Evolutionary conservation across 64 coral and sea anemone species (phyloP).

Genomic region (Stichodactyla helianthus): DNA sequence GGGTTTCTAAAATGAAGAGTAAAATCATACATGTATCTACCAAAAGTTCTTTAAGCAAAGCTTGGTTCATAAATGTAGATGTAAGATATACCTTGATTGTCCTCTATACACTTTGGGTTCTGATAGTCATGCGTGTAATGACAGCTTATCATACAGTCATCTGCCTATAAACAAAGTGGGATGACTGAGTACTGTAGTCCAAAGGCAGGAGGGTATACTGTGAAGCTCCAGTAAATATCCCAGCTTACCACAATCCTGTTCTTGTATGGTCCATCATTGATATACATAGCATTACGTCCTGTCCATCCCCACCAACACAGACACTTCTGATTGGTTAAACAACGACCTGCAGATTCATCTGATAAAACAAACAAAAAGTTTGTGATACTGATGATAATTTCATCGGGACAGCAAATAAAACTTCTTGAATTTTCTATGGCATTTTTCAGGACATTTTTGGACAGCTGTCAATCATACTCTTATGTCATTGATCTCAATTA

Average conservation of each 20-base stretch:
- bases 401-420: too few species aligned
- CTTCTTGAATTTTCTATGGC: too few species aligned
- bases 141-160: slow-evolving; percentile 34
- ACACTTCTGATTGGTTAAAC: slow-evolving; percentile 47
- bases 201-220: too few species aligned
- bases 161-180: slow-evolving; percentile 1
- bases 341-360: slow-evolving; percentile 26
- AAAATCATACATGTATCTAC: too few species aligned
- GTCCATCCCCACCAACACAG: slow-evolving; percentile 76
- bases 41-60: too few species aligned
- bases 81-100: not conserved
- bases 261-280: slow-evolving; percentile 47
- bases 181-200: too few species aligned
- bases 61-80: too few species aligned
- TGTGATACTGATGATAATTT: too few species aligned
- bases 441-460: too few species aligned
- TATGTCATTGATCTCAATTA: too few species aligned
- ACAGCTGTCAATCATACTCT: too few species aligned
- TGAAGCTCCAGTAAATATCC: too few species aligned
- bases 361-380: not conserved
- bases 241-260: slow-evolving; percentile 48
- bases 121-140: slow-evolving; percentile 54
- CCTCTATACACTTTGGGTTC: not conserved
- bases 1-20: not conserved
- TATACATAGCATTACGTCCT: slow-evolving; percentile 36